Conservation (phyloP, 1,140 invertebrate genomes). For the Neodiprion virginianus region DNA sequence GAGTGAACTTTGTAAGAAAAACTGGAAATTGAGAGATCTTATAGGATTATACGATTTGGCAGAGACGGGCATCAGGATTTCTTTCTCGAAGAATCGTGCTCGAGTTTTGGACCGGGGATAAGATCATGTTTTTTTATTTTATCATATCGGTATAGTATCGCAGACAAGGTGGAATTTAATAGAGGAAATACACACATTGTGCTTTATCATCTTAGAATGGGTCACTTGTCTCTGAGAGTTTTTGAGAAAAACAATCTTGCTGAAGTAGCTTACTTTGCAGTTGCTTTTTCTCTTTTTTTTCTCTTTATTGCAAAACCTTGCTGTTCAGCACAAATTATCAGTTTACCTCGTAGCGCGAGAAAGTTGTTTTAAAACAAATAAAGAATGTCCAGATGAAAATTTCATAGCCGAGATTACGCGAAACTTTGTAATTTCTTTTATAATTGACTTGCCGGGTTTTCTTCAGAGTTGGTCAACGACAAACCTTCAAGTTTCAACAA, state of each 20-base stretch:
- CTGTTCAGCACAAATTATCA: background rate
- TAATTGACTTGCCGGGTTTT: background rate
- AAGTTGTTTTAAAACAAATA: conserved; percentile 4
- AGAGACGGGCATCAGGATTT: background rate
- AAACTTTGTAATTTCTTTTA: conserved; percentile 1
- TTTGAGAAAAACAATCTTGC: background rate
- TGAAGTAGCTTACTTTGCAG: too few species aligned
- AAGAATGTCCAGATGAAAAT: conserved; percentile 2
- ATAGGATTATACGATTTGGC: background rate
- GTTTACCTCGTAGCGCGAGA: background rate
- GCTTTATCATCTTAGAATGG: background rate
- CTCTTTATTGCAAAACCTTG: background rate
- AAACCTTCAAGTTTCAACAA: background rate
- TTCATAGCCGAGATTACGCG: background rate
- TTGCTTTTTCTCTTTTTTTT: background rate
- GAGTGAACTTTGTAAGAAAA: background rate
- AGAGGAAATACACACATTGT: background rate
- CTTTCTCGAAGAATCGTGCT: background rate
- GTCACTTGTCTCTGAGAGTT: background rate
- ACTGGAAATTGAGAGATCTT: background rate
- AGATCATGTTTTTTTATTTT: background rate
- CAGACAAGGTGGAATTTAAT: background rate
- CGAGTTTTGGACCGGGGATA: background rate
- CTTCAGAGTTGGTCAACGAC: background rate
- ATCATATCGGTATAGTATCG: background rate